phyloP scores from a whole-genome alignment of 2,888 invertebrate genomes.

The Cancer borealis region DNA sequence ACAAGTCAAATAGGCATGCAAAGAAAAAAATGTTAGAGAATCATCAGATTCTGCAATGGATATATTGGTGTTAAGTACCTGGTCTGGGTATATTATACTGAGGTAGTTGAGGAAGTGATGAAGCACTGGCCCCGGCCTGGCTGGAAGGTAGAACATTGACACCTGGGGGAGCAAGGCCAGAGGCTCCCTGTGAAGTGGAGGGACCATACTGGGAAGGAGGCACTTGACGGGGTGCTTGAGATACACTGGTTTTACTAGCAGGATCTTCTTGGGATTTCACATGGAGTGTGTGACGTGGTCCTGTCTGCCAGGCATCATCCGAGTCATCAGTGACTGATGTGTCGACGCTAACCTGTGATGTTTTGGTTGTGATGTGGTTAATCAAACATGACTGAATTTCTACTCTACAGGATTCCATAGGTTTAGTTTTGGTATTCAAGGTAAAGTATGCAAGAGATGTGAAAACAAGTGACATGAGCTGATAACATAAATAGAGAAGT shows the following conservation, averaged over 20 bases:
- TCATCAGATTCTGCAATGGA: background rate
- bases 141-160: conserved; percentile 59
- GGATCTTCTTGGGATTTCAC: conserved; percentile 76
- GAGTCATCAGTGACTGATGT: conserved; percentile 75
- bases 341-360: conserved; percentile 73
- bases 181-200: conserved; percentile 53
- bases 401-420: too few species aligned
- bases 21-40: background rate
- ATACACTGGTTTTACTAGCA: conserved; percentile 66
- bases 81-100: conserved; percentile 62
- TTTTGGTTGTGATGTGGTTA: background rate
- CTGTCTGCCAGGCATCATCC: conserved; percentile 77
- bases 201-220: conserved; percentile 67
- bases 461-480: background rate
- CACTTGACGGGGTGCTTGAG: conserved; percentile 58
- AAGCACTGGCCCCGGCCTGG: conserved; percentile 45
- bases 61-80: conserved; percentile 11
- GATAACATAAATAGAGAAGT: too few species aligned
- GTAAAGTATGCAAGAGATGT: background rate
- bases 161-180: conserved; percentile 57
- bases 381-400: too few species aligned
- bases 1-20: background rate
- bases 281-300: conserved; percentile 73
- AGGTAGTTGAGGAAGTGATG: conserved; percentile 50
- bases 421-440: too few species aligned